These are phyloP conservation scores for Sympetrum striolatum DNA, from an alignment of 2,888 invertebrate species.

Conservation along the genomic window DNA sequence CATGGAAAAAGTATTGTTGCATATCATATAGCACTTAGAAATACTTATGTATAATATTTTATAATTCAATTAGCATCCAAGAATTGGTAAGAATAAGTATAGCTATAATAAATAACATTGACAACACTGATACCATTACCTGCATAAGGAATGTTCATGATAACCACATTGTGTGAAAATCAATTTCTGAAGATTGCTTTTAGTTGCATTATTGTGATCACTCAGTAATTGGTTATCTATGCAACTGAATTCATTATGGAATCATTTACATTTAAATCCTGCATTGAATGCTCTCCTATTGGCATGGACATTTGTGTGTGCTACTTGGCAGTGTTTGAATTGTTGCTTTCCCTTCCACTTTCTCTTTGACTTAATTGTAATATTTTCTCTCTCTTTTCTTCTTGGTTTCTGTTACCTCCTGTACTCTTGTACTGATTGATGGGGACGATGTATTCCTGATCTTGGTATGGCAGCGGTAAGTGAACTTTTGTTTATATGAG, in stretches of 20 bases:
- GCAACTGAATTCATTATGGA: background rate
- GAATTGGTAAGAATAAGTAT: too few species aligned
- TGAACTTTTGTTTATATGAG: background rate
- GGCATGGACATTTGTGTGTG: background rate
- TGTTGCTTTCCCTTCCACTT: background rate
- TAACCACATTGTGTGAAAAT: too few species aligned
- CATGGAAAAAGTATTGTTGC: too few species aligned
- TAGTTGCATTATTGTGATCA: too few species aligned
- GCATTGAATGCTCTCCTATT: background rate
- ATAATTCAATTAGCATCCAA: too few species aligned
- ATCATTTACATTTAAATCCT: background rate
- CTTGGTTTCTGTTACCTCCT: background rate
- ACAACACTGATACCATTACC: too few species aligned
- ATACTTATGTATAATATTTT: too few species aligned
- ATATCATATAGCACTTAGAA: too few species aligned
- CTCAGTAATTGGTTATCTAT: background rate
- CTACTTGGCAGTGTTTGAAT: background rate
- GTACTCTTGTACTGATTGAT: background rate
- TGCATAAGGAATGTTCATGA: too few species aligned
- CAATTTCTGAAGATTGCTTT: too few species aligned
- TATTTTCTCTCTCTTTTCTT: background rate
- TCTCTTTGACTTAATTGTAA: background rate
- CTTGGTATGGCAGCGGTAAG: background rate
- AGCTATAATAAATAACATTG: too few species aligned
- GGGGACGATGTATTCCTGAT: background rate